These are phyloP conservation scores for Benitochromis conjunctus DNA, from an alignment of 2,113 vertebrate species.

Conservation along the genomic window DNA sequence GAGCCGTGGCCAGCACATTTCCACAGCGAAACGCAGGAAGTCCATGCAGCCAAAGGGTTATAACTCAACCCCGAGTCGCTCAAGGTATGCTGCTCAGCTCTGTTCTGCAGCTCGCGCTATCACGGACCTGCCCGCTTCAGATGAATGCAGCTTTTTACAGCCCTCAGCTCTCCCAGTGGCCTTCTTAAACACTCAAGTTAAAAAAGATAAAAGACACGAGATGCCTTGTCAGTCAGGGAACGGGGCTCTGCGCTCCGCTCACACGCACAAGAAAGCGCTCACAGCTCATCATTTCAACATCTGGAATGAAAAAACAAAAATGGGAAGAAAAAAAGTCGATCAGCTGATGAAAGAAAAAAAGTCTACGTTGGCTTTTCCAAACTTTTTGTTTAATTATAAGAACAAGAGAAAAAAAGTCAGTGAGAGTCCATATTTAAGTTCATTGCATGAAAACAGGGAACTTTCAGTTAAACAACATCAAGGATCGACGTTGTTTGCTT, in stretches of 20 bases:
- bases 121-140: conserved; percentile 43
- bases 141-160: conserved; percentile 63
- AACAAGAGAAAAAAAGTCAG: neutral
- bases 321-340: neutral
- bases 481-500: conserved; percentile 56
- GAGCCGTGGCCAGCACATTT: conserved; percentile 15
- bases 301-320: conserved; percentile 4
- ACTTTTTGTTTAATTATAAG: neutral
- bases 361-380: neutral
- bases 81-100: conserved; percentile 16
- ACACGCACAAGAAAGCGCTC: conserved; percentile 20
- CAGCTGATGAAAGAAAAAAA: neutral
- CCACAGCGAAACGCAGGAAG: conserved; percentile 55
- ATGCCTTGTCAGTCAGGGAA: conserved; percentile 51
- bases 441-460: neutral
- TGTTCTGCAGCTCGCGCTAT: conserved; percentile 45
- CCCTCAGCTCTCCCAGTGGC: conserved; percentile 49
- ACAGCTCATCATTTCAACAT: conserved; percentile 38
- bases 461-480: neutral
- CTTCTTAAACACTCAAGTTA: conserved; percentile 62
- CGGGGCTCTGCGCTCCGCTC: conserved; percentile 23
- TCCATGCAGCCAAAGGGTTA: conserved; percentile 53
- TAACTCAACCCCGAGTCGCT: conserved; percentile 58
- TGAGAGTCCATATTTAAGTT: neutral
- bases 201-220: conserved; percentile 69